These are phyloP conservation scores for Parazoanthus atlanticus DNA, from an alignment of 92 coral and sea anemone genomes.

Conservation along the genomic window DNA sequence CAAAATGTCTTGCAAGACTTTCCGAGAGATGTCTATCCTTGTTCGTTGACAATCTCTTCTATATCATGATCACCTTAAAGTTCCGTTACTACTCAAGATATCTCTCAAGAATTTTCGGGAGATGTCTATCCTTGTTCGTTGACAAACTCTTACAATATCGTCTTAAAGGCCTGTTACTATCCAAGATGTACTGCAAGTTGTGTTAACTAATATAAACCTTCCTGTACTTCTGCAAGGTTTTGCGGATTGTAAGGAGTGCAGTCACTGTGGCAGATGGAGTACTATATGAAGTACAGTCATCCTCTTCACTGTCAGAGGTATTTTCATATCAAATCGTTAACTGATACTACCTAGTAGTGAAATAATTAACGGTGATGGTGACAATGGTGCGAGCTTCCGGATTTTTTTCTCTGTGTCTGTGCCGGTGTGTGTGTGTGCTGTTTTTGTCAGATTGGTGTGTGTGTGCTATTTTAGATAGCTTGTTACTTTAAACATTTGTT, in stretches of 20 bases:
- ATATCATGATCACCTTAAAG: background rate
- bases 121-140: background rate
- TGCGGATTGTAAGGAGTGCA: constrained; percentile 70
- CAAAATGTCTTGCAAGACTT: background rate
- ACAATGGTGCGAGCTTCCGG: too few species aligned
- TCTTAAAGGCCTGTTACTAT: background rate
- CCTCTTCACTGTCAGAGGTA: constrained; percentile 80
- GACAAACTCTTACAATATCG: background rate
- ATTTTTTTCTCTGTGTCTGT: background rate
- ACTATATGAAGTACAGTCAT: constrained; percentile 68
- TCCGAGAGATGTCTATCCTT: background rate
- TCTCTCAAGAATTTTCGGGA: too few species aligned
- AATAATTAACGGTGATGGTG: background rate
- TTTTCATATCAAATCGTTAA: background rate
- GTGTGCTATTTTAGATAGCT: too few species aligned
- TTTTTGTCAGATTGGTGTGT: too few species aligned
- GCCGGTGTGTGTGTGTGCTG: too few species aligned
- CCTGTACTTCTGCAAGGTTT: constrained; percentile 55
- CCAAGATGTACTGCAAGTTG: background rate
- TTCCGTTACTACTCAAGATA: background rate
- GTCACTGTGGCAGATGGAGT: constrained; percentile 75
- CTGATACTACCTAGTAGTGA: background rate
- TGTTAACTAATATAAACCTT: background rate
- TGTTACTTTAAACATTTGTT: too few species aligned
- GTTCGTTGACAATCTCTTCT: background rate